Base-by-base conservation (phyloP, 92 coral and sea anemone genomes). In the Epizoanthus illoricatus region DNA sequence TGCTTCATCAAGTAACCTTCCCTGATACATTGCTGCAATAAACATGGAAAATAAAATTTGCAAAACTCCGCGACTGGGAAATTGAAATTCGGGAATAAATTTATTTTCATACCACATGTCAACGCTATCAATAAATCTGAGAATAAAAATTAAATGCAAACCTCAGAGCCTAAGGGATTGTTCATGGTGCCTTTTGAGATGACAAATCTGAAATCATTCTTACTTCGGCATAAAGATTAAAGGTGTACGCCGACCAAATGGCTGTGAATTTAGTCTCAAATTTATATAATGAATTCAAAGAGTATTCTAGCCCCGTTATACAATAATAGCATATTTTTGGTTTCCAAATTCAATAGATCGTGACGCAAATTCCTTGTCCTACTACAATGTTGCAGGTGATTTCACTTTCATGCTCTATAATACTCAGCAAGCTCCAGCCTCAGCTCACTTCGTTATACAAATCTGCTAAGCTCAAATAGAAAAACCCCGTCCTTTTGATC, bases 1-100 rank as follows among this genome's bases (percentile, higher is more conserved):
- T 94, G 97, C 78, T 94, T 94, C 81, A 90, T 86, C 89, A 97
- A 85, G 87, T 88, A 95, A 39, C 99, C 99, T 83, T 97, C 98
- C 71, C 91, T 97, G 49, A 97, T 86, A 71, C 91, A 94, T 49
- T 85, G 89, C 99, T 97, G 85, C 17, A 76, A 83, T 84, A 71
- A 78, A 74, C 74, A 21, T 61, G 18, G 0, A 61, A 78, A 62
- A 62, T 60, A 11, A 45, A 20, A 20, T 62, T 45, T 23, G 13
- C 40, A 78, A 61, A 43, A 78, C 21, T 76, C 57, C 41, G 21
- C n/a, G 16, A 45, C 65, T 0, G 65, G 7, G 13, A 45, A 19
- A 78, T 64, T 23, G 19, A 24, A 15, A 16, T 16, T 33, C 17
- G 21, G 21, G 20, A 68, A 68, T 68, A 68, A 13, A 67, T 33